Conservation (phyloP, 2,888 invertebrate species). For the Drosophila setosimentum region DNA sequence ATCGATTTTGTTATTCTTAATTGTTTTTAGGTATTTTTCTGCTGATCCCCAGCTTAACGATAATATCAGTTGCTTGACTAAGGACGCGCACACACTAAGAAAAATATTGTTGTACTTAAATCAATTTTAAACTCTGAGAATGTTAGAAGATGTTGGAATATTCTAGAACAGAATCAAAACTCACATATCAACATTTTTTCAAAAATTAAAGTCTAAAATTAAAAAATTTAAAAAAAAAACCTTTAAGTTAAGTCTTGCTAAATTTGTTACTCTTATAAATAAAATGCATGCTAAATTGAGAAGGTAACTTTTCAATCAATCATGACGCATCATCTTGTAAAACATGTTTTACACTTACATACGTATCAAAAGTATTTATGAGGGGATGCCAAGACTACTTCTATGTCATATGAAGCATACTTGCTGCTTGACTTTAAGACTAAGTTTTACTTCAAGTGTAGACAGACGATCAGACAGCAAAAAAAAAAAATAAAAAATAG, state of each 20-base stretch:
- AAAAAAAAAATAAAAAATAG: not conserved
- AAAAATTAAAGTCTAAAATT: not conserved
- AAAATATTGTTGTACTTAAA: not conserved
- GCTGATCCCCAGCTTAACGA: slow-evolving; percentile 37
- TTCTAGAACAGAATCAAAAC: not conserved
- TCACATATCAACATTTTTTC: not conserved
- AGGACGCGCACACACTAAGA: slow-evolving; percentile 16
- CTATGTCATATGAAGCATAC: not conserved
- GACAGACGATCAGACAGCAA: slow-evolving; percentile 2
- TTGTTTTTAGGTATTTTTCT: slow-evolving; percentile 31
- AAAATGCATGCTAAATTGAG: not conserved
- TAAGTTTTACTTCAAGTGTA: not conserved
- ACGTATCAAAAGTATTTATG: too few species aligned
- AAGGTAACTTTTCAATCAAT: not conserved
- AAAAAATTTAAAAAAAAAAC: not conserved
- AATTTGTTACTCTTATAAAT: not conserved
- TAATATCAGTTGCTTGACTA: slow-evolving; percentile 47
- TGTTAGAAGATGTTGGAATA: not conserved
- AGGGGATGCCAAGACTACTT: not conserved
- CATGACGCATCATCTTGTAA: not conserved
- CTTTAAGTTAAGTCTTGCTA: not conserved
- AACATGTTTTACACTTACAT: too few species aligned
- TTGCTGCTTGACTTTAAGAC: not conserved
- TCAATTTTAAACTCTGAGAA: not conserved
- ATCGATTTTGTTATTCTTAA: slow-evolving; percentile 9